Percentiles rank a stretch among this genome's conserved stretches.
These are phyloP conservation scores for Spodoptera picta DNA, from an alignment of 2,888 invertebrate species.

Conservation along the genomic window DNA sequence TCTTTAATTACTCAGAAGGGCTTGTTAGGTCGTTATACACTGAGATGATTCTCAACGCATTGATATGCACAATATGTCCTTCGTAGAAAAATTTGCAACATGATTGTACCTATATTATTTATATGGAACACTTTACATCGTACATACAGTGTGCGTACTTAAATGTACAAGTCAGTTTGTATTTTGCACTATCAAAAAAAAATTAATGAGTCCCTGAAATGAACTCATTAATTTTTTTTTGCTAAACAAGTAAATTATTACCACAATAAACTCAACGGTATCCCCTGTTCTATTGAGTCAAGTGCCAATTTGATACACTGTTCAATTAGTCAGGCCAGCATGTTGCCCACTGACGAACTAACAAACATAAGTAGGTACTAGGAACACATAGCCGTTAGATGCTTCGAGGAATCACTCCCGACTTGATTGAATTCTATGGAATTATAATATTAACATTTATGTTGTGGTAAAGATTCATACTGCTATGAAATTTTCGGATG, in stretches of 20 bases:
- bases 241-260: too few relatives aligned
- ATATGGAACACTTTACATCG: neutral
- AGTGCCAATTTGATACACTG: constrained; percentile 77
- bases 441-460: constrained; percentile 9
- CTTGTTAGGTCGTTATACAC: neutral
- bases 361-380: constrained; percentile 41
- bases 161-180: neutral
- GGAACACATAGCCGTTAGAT: constrained; percentile 34
- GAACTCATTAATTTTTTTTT: too few relatives aligned
- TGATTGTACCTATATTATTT: neutral
- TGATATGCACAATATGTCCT: neutral
- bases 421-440: constrained; percentile 24
- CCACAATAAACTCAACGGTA: constrained; percentile 14
- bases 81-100: constrained; percentile 5
- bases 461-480: constrained; percentile 6
- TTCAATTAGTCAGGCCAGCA: constrained; percentile 75
- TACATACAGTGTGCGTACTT: neutral
- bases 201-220: too few relatives aligned
- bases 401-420: constrained; percentile 39
- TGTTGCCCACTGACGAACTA: constrained; percentile 32
- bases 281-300: constrained; percentile 67
- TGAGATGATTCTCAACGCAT: too few relatives aligned
- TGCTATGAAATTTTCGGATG: too few relatives aligned
- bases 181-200: too few relatives aligned
- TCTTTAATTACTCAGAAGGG: constrained; percentile 14